phyloP scores from a whole-genome alignment of 2,797 vertebrate species.

The Chrosomus eos region DNA sequence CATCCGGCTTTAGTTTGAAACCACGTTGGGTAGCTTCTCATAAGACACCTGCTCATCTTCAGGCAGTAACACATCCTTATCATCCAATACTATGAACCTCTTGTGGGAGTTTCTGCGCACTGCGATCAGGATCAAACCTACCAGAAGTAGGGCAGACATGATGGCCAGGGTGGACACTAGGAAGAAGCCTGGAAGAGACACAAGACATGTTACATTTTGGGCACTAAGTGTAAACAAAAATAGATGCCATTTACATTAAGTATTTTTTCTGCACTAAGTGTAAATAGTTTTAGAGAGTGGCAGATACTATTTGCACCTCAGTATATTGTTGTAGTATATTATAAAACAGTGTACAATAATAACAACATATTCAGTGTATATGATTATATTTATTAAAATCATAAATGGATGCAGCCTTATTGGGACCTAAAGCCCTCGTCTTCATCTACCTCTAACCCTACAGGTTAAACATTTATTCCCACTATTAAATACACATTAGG shows the following conservation, averaged over 20 bases:
- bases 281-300: not conserved
- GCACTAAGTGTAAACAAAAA: not conserved
- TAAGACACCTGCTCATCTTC: conserved; percentile 60
- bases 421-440: too few relatives aligned
- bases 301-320: not conserved
- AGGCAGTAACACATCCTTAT: conserved; percentile 76
- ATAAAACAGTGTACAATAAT: not conserved
- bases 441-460: not conserved
- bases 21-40: conserved; percentile 52
- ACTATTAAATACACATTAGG: not conserved
- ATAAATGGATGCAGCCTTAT: too few relatives aligned
- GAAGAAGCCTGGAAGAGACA: conserved; percentile 68
- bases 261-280: not conserved
- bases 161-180: conserved; percentile 69
- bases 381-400: not conserved
- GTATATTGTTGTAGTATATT: not conserved
- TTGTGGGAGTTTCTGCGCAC: conserved; percentile 58
- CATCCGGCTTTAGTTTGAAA: conserved; percentile 40
- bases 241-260: not conserved
- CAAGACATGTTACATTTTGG: not conserved
- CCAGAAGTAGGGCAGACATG: conserved; percentile 69
- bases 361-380: not conserved
- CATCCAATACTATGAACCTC: conserved; percentile 55
- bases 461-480: not conserved
- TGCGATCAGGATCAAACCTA: conserved; percentile 64